These are phyloP conservation scores for Boloria selene DNA, from an alignment of 2,888 invertebrate species.

Conservation along the genomic window DNA sequence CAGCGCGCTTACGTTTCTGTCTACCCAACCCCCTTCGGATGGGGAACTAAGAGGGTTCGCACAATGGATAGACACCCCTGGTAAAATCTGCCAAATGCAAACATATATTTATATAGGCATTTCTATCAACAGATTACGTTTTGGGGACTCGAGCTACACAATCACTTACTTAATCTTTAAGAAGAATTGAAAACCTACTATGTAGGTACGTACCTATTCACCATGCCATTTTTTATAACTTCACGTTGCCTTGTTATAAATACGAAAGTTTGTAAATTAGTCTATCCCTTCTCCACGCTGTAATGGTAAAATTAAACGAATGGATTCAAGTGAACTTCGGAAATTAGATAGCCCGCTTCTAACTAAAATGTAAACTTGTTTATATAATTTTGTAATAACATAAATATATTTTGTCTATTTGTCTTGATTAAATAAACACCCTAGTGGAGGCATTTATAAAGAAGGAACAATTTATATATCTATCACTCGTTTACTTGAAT, in stretches of 20 bases:
- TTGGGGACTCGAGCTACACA: constrained; percentile 24
- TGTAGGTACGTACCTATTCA: not conserved
- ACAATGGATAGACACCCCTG: constrained; percentile 73
- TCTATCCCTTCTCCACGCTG: too few species aligned
- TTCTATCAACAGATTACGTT: constrained; percentile 34
- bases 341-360: too few species aligned
- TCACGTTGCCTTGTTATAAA: not conserved
- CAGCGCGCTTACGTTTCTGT: constrained; percentile 27
- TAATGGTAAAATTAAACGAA: too few species aligned
- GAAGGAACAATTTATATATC: too few species aligned
- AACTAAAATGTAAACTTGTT: too few species aligned
- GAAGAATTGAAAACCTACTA: constrained; percentile 18
- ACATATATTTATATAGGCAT: constrained; percentile 35
- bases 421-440: too few species aligned
- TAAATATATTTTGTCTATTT: too few species aligned
- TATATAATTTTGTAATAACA: too few species aligned
- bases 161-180: constrained; percentile 30
- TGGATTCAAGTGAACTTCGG: too few species aligned
- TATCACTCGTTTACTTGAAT: too few species aligned
- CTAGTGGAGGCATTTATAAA: too few species aligned
- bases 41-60: constrained; percentile 71
- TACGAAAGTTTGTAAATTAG: not conserved
- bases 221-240: not conserved
- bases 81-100: constrained; percentile 59
- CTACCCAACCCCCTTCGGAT: constrained; percentile 59